A percentile compares a stretch with the other conserved stretches of the same genome.
Evolutionary conservation across 2,113 vertebrate genomes (phyloP).

Genomic region (Oryzias celebensis): DNA sequence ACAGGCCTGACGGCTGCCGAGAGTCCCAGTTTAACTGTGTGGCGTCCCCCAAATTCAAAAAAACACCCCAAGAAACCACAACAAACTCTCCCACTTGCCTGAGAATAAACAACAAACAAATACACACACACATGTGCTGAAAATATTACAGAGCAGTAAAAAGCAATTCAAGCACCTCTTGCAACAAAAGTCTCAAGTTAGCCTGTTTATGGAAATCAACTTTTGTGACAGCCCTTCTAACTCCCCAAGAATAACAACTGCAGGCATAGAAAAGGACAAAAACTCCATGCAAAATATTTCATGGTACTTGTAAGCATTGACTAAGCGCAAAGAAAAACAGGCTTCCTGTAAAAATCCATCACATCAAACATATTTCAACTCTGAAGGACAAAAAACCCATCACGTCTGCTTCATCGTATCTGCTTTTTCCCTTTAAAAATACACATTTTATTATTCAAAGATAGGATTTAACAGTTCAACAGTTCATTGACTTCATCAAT

Average conservation of each 20-base stretch:
- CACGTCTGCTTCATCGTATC: slow-evolving; percentile 3
- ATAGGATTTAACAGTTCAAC: slow-evolving; percentile 3
- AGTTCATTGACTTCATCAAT: no score
- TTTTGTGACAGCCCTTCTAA: slow-evolving; percentile 69
- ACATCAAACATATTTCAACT: slow-evolving; percentile 39
- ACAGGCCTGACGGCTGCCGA: slow-evolving; percentile 71
- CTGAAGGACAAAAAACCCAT: slow-evolving; percentile 29
- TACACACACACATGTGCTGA: slow-evolving; percentile 58
- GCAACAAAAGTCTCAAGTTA: slow-evolving; percentile 73
- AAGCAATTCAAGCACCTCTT: slow-evolving; percentile 64
- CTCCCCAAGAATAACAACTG: slow-evolving; percentile 61
- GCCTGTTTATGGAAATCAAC: slow-evolving; percentile 75
- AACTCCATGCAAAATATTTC: slow-evolving; percentile 60
- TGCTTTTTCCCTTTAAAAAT: slow-evolving; percentile 9
- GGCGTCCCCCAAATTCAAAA: slow-evolving; percentile 58
- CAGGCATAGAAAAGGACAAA: slow-evolving; percentile 63
- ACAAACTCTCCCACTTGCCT: slow-evolving; percentile 70
- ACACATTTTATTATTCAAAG: slow-evolving; percentile 2
- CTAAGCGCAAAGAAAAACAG: slow-evolving; percentile 65
- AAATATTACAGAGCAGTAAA: slow-evolving; percentile 68
- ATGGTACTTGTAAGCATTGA: slow-evolving; percentile 73
- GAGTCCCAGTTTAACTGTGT: slow-evolving; percentile 69
- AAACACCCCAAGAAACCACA: slow-evolving; percentile 58
- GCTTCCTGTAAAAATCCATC: slow-evolving; percentile 54
- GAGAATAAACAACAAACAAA: slow-evolving; percentile 46